Base-by-base conservation (phyloP, 2,113 vertebrate genomes). In the Urocynchramus pylzowi region DNA sequence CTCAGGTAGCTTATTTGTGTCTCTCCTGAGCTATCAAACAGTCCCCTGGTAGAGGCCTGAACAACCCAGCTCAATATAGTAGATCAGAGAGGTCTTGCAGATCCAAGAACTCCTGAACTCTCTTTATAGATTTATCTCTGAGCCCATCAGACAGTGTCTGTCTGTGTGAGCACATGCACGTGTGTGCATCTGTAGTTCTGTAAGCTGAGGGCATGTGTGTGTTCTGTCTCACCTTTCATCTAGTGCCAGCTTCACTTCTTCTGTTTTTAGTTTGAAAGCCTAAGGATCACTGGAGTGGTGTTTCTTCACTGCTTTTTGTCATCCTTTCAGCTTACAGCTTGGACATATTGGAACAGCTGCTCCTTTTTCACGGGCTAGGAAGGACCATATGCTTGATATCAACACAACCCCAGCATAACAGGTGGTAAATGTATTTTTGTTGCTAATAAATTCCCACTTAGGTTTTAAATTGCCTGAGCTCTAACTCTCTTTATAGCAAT, bases 381-480 rank as follows among this genome's bases (percentile, higher is more conserved):
- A 47, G 39, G 41, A 75, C 79, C 61, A 75, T 84, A 90, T 93
- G 92, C 35, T 93, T 81, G 31, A 26, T 54, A 64, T 78, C 74
- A 88, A 84, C 85, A 84, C 39, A 22, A 64, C 26, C 6, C 35
- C 35, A 33, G 87, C 54, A 50, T 68, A 84, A 87, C 83, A 90
- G 75, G 59, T 73, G 87, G 73, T 22, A 78, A 91, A 84, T 79
- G n/a, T 64, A 54, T 85, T 92, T 96, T 69, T 90, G 65, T 88
- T 83, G 63, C 37, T 93, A 80, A 80, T 89, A 90, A 96, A 82
- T 80, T 95, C 35, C 60, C 78, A 87, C 60, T 93, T 95, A 57
- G 27, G 15, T 80, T 85, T 92, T 77, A 76, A 91, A 88, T 69
- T 71, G 89, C 52, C 60, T 45, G 53, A 82, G 60, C 24, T 94